Conservation (phyloP, 2,888 invertebrate species). For the Rhamnusium bicolor region DNA sequence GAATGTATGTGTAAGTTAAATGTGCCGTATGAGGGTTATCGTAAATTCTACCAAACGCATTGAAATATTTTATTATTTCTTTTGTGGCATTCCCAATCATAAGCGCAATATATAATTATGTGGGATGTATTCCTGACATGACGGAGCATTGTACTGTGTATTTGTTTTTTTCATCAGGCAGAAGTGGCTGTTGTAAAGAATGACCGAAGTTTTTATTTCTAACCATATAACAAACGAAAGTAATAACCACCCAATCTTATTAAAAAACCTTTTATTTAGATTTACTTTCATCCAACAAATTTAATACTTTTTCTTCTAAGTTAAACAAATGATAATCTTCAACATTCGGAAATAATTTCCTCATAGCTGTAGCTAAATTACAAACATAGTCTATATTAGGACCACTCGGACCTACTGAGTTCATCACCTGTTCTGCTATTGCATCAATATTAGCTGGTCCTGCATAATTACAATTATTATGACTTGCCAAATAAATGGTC, state of each 20-base stretch:
- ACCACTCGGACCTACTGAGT: conserved; percentile 88
- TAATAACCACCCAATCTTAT: background rate
- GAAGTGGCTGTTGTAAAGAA: too few relatives aligned
- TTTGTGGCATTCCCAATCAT: too few relatives aligned
- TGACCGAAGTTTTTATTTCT: too few relatives aligned
- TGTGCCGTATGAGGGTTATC: too few relatives aligned
- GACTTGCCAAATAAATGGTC: conserved; percentile 86
- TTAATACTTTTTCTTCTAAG: conserved; percentile 48
- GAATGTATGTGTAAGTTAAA: too few relatives aligned
- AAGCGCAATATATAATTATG: too few relatives aligned
- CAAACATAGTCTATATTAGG: conserved; percentile 93
- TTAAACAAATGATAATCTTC: conserved; percentile 82
- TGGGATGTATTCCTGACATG: too few relatives aligned
- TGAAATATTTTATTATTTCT: too few relatives aligned
- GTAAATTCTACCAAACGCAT: too few relatives aligned
- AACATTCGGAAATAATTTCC: conserved; percentile 80
- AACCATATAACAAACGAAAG: too few relatives aligned
- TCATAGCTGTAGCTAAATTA: conserved; percentile 86
- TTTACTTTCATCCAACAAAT: conserved; percentile 20
- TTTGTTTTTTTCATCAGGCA: too few relatives aligned
- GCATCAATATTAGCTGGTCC: conserved; percentile 83
- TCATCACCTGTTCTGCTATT: conserved; percentile 86
- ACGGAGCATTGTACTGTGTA: too few relatives aligned
- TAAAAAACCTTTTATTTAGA: conserved; percentile 2
- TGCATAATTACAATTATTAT: conserved; percentile 81